Evolutionary conservation across 2,113 vertebrate species (phyloP).

Genomic region (Osmerus eperlanus): DNA sequence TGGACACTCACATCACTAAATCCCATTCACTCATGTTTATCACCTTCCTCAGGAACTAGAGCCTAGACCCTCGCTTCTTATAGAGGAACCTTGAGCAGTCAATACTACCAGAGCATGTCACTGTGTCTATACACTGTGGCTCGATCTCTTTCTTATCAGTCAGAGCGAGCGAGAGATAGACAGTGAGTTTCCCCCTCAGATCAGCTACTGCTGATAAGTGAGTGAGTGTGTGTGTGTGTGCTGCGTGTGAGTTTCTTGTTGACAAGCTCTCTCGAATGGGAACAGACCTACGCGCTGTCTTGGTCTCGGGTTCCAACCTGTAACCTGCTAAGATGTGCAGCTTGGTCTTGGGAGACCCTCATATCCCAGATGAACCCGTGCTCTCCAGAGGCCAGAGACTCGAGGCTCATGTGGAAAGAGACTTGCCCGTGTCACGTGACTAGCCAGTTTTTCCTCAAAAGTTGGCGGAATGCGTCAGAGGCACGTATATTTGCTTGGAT

Average conservation of each 20-base stretch:
- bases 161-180: neutral
- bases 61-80: constrained; percentile 50
- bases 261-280: constrained; percentile 40
- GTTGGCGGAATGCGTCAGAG: too few species aligned
- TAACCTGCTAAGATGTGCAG: too few species aligned
- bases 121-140: constrained; percentile 25
- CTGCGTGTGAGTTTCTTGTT: constrained; percentile 49
- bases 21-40: constrained; percentile 45
- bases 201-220: constrained; percentile 17
- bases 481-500: too few species aligned
- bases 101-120: constrained; percentile 47
- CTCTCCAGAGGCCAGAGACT: too few species aligned
- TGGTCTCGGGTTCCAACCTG: too few species aligned
- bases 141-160: constrained; percentile 30
- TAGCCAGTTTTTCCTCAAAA: too few species aligned
- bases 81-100: neutral
- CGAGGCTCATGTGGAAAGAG: too few species aligned
- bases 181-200: neutral
- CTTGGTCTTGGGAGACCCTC: too few species aligned
- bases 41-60: constrained; percentile 35
- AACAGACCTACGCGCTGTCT: too few species aligned
- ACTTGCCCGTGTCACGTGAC: too few species aligned
- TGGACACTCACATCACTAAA: neutral
- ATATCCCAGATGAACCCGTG: too few species aligned
- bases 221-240: constrained; percentile 42